A percentile compares a stretch with the other conserved stretches of the same genome.
Conservation (phyloP, 2,113 vertebrate genomes). For the Oenanthe oenanthe region DNA sequence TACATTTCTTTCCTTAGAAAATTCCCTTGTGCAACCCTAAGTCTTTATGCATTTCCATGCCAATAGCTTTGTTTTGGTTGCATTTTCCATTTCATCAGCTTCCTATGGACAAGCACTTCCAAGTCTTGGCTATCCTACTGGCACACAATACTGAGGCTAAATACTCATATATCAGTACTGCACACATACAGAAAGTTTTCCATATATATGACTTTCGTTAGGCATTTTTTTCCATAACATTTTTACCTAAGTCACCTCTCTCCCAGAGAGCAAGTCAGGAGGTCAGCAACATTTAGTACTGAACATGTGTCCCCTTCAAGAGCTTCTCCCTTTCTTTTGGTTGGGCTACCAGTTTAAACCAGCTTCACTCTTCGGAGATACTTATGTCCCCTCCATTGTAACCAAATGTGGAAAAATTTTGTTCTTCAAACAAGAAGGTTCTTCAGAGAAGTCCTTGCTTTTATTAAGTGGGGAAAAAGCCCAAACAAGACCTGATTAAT, state of each 20-base stretch:
- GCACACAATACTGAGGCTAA: background rate
- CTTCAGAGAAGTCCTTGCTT: background rate
- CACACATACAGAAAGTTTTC: background rate
- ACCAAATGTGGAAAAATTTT: background rate
- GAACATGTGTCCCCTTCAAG: background rate
- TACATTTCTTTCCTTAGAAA: background rate
- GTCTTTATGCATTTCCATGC: background rate
- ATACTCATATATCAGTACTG: background rate
- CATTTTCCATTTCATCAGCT: background rate
- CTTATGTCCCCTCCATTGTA: background rate
- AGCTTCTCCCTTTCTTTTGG: background rate
- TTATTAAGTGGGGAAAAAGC: background rate
- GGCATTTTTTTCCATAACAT: background rate
- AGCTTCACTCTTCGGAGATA: background rate
- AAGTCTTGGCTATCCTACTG: background rate
- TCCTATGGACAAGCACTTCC: background rate
- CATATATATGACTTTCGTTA: fast-evolving
- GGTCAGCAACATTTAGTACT: background rate
- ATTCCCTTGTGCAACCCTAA: background rate
- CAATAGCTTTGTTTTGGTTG: constrained; percentile 1
- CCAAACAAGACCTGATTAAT: background rate
- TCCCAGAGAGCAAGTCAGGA: background rate
- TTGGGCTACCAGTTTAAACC: background rate
- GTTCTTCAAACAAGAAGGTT: background rate
- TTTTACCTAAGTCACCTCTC: background rate